Evolutionary conservation across 2,888 invertebrate genomes (phyloP).

Genomic region (Eretmocerus hayati): DNA sequence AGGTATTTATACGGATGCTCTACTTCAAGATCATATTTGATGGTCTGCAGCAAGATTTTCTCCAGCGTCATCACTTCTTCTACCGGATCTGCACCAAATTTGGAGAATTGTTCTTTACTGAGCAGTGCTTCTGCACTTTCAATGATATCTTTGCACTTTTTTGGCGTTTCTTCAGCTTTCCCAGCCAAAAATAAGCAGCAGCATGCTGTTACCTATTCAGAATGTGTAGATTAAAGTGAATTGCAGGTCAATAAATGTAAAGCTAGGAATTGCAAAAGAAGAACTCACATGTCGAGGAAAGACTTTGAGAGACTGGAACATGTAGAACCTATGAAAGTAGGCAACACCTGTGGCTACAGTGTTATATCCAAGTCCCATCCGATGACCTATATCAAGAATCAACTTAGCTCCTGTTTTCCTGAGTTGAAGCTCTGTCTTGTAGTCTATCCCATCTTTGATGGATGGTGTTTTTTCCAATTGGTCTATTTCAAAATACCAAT

Average conservation of each 20-base stretch:
- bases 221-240: background rate
- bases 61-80: slow-evolving; percentile 89
- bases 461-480: slow-evolving; percentile 79
- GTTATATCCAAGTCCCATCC: slow-evolving; percentile 87
- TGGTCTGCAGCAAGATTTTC: slow-evolving; percentile 91
- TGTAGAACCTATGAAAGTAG: slow-evolving; percentile 98
- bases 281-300: slow-evolving; percentile 83
- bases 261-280: too few relatives aligned
- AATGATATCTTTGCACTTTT: slow-evolving; percentile 96
- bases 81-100: slow-evolving; percentile 91
- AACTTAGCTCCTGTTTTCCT: slow-evolving; percentile 93
- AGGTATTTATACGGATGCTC: slow-evolving; percentile 95
- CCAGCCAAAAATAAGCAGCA: slow-evolving; percentile 96
- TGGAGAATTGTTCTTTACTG: slow-evolving; percentile 74
- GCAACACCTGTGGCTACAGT: slow-evolving; percentile 97
- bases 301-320: slow-evolving; percentile 94
- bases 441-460: slow-evolving; percentile 76
- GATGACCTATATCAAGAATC: slow-evolving; percentile 87
- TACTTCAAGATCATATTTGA: slow-evolving; percentile 96
- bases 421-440: slow-evolving; percentile 82
- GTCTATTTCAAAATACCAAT: slow-evolving; percentile 95
- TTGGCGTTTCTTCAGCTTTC: slow-evolving; percentile 99
- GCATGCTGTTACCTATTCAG: slow-evolving; percentile 74
- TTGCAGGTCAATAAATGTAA: too few relatives aligned
- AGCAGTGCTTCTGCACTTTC: slow-evolving; percentile 77